phyloP scores from a whole-genome alignment of 2,888 invertebrate genomes.

The Girardia tigrina region DNA sequence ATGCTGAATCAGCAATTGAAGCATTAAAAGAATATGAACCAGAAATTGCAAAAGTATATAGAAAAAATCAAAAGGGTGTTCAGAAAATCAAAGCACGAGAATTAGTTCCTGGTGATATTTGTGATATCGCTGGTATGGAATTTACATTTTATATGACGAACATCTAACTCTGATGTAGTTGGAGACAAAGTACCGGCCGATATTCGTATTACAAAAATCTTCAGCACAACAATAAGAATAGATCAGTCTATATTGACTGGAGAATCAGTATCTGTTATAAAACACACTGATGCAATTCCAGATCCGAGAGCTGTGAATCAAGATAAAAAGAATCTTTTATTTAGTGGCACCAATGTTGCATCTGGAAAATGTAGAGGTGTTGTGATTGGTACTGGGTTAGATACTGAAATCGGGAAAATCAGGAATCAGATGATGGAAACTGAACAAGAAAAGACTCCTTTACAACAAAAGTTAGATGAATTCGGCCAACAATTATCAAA shows the following conservation, averaged over 20 bases:
- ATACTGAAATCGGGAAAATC: conserved; percentile 37
- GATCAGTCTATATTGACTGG: conserved; percentile 99
- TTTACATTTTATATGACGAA: conserved; percentile 60
- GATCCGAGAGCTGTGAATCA: conserved; percentile 98
- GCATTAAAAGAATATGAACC: conserved; percentile 99
- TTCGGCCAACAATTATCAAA: conserved; percentile 99
- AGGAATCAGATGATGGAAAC: conserved; percentile 35
- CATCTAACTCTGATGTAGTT: conserved; percentile 80
- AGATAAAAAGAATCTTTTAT: conserved; percentile 98
- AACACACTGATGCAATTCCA: conserved; percentile 91
- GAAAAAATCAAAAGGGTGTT: conserved; percentile 84
- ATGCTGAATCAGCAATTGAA: conserved; percentile 99
- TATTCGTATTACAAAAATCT: conserved; percentile 85
- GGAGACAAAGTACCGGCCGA: conserved; percentile 99
- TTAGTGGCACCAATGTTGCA: conserved; percentile 95
- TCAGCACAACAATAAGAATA: conserved; percentile 91
- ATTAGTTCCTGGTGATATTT: conserved; percentile 94
- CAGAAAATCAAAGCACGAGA: conserved; percentile 93
- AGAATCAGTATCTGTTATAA: conserved; percentile 96
- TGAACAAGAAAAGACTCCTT: conserved; percentile 59
- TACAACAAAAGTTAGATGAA: conserved; percentile 98
- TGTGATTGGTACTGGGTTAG: conserved; percentile 85
- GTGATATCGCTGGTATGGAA: conserved; percentile 57
- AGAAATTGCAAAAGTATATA: conserved; percentile 96
- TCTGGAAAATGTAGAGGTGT: conserved; percentile 96